Evolutionary conservation across 2,888 invertebrate genomes (phyloP), one percentile per base, ranked within the genome.

Genomic region (Nomada hirtipes): DNA sequence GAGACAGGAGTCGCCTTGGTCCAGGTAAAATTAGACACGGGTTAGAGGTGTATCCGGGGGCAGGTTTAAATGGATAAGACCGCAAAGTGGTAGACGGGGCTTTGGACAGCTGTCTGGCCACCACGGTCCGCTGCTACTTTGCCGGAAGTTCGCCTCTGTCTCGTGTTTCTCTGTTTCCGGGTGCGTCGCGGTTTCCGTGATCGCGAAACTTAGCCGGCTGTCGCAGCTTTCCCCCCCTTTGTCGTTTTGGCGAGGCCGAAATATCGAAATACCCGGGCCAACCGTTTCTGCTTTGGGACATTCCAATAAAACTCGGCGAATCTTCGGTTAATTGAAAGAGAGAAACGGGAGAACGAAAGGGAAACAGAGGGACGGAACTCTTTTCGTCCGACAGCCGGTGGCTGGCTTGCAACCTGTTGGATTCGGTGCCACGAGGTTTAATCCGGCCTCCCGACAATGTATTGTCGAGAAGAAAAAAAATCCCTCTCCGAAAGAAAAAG

Each of bases 351-450:
- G n/a, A 53, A n/a, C n/a, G 69, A 78, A 63, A 60, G 47, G 70
- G 57, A 64, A 52, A 87, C 82, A 75, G 85, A 83, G 79, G 86
- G 76, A 84, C 74, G 76, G 76, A 82, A 78, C 73, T 76, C 74
- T 74, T 77, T 74, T 52, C 61, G 61, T 73, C 75, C 76, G 75
- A 70, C 82, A 79, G 84, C 82, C 84, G 76, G 79, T 79, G 83
- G 79, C 88, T 86, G 88, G 13, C 15, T 11, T 88, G 88, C 91
- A 90, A 91, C 91, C 91, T 91, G 91, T 91, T 91, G 91, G 91
- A 83, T 88, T 77, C 57, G 64, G 68, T 60, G 75, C 79, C 71
- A 75, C 68, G 68, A 53, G 68, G 42, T 23, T 15, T 10, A 23
- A 4, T 2, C 1, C 36, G 4, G 15, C 20, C 20, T 36, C 36